phyloP scores from a whole-genome alignment of 2,888 invertebrate genomes.

The Heliconius erato region DNA sequence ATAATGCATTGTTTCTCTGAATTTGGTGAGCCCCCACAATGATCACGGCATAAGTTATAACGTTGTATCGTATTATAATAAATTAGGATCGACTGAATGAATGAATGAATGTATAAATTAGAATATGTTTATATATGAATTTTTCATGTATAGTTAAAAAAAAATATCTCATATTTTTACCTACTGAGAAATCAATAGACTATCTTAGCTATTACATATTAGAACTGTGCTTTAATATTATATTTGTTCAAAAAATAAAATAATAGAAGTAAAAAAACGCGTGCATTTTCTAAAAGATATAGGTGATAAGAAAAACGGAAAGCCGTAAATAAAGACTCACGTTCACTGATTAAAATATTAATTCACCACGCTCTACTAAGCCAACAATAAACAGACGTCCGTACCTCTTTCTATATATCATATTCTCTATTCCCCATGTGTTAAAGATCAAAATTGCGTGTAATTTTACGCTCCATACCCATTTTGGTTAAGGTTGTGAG shows the following conservation, averaged over 20 bases:
- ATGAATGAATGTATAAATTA: not conserved
- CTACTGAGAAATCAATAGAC: not conserved
- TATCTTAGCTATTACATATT: too few species aligned
- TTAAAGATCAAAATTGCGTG: conserved; percentile 34
- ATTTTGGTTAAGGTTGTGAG: conserved; percentile 62
- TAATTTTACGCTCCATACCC: conserved; percentile 68
- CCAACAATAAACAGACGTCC: conserved; percentile 46
- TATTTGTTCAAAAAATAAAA: not conserved
- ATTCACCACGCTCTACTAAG: conserved; percentile 73
- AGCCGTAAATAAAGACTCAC: conserved; percentile 26
- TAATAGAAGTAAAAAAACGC: not conserved
- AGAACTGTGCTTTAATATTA: too few species aligned
- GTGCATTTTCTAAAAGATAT: conserved; percentile 10
- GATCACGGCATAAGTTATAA: conserved; percentile 11
- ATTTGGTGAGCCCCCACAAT: conserved; percentile 31
- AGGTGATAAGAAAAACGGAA: conserved; percentile 18
- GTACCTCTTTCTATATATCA: conserved; percentile 24
- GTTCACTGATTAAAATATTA: conserved; percentile 54
- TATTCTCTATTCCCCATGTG: conserved; percentile 28
- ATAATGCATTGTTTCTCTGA: conserved; percentile 44
- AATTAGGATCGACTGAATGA: not conserved
- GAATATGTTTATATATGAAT: not conserved
- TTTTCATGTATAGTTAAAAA: not conserved
- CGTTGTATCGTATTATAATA: conserved; percentile 15
- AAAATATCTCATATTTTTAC: too few species aligned